Base-by-base conservation (phyloP, 64 coral and sea anemone genomes). In the Dendronephthya gigantea region DNA sequence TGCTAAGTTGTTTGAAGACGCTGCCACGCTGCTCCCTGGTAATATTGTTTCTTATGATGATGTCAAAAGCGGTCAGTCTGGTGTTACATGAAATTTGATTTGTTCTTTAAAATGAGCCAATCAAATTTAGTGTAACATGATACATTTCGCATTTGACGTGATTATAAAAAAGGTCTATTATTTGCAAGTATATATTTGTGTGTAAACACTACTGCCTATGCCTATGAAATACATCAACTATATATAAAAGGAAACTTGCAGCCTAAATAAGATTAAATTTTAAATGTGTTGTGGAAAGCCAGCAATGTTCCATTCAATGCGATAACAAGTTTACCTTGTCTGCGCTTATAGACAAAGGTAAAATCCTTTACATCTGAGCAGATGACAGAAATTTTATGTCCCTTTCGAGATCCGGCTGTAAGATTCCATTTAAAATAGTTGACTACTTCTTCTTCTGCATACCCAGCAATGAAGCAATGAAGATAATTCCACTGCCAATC, bases 341-440 rank as follows among this genome's bases (percentile, higher is more conserved):
- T 79, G 29, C 22, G 72, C 29, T 1, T 85, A 17, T 85, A 85
- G 49, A 85, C 36, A 85, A 85, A 85, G 49, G 83, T 25, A 85
- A 85, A 85, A 85, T 85, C 83, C n/a, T 85, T 85, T 25, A 85
- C 83, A 59, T 85, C 34, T 25, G 83, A 34, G 1, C n/a, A 15
- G 22, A 85, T n/a, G 30, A 85, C n/a, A n/a, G n/a, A 55, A 56
- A 85, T 50, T 58, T 51, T 35, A 85, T 85, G 83, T 45, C 29
- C 34, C 36, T 85, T 85, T 59, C 49, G 8, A 7, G 22, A 35
- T 29, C 83, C 83, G 28, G 83, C 28, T 23, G 48, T 10, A 85
- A 85, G 83, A 51, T 56, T 85, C 83, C 36, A 59, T 27, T 85
- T 85, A 85, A 85, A 85, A 85, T 85, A 36, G 0, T n/a, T 56